Base-by-base conservation (phyloP, 2,113 vertebrate species). In the Atherinomorus stipes region DNA sequence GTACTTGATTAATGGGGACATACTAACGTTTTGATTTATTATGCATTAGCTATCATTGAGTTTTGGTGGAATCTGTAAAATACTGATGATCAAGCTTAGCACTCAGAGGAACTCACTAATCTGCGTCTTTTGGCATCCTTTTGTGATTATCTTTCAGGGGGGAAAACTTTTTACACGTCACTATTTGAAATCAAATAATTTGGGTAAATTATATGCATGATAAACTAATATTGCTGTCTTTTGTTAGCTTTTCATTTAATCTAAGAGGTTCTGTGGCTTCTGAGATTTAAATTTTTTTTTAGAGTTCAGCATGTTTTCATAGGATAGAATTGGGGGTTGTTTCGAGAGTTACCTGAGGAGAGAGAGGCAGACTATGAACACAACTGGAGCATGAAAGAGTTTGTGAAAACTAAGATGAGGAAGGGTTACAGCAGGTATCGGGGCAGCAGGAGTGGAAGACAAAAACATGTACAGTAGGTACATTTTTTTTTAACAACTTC, bases 11-110 rank as follows among this genome's bases (percentile, higher is more conserved):
- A 13, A 68, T 13, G 70, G 26, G 50, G 44, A 65, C 68, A 73
- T 34, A 34, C 51, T 4, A 2, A 23, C 52, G 42, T 86, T 65
- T 65, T 77, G 60, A 81, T 84, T 65, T 37, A 61, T 62, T 58
- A n/a, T 19, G 44, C 65, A 18, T 61, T 59, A 52, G 34, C 31
- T 31, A 7, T 31, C 22, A 11, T 58, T 75, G 25, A 56, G 38
- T 63, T 63, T 74, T 26, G 53, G 74, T 64, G 25, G 4, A 45
- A 57, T 73, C 34, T 37, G n/a, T 75, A 47, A 34, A 78, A 84
- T 42, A 34, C 13, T 0, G 19, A 63, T 53, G 65, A 53, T 74
- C 53, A 31, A 26, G 19, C 10, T 25, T 21, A 50, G 38, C 37
- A 19, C 56, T 75, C 50, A 57, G 70, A 66, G 60, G 21, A 40